Conservation (phyloP, 30 jellyfish, hydroid and myxozoan species). For the Aurelia aurita region DNA sequence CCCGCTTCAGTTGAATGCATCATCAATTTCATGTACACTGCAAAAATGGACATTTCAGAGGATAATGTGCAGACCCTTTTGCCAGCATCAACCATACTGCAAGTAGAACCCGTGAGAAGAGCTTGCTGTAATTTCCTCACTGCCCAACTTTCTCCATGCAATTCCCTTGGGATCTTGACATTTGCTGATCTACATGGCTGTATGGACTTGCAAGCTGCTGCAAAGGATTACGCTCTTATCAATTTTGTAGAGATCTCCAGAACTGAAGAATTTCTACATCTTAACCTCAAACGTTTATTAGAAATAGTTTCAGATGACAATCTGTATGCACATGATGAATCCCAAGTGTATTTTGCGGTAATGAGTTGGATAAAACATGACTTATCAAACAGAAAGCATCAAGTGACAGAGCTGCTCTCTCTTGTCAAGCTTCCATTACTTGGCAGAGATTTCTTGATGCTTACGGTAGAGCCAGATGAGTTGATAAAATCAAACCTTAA, state of each 20-base stretch:
- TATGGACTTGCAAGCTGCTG: constrained; percentile 23
- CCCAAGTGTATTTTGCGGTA: constrained; percentile 74
- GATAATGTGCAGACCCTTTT: constrained; percentile 83
- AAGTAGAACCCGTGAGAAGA: constrained; percentile 73
- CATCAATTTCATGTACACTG: constrained; percentile 80
- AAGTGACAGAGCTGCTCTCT: constrained; percentile 62
- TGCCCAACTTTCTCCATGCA: constrained; percentile 79
- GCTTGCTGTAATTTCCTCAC: constrained; percentile 84
- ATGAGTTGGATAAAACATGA: constrained; percentile 82
- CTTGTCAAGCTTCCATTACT: constrained; percentile 75
- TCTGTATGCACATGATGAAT: constrained; percentile 69
- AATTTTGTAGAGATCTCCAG: constrained; percentile 71
- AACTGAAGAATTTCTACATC: constrained; percentile 79
- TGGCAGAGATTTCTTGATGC: constrained; percentile 87
- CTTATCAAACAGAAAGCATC: constrained; percentile 44
- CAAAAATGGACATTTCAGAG: constrained; percentile 71
- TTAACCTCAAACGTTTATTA: constrained; percentile 38
- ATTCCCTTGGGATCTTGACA: constrained; percentile 81
- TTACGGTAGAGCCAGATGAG: constrained; percentile 90
- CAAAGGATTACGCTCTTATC: constrained; percentile 58
- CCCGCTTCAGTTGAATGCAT: constrained; percentile 69
- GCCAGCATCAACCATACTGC: constrained; percentile 80
- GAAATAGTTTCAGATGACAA: constrained; percentile 73
- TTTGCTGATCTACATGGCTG: constrained; percentile 93
- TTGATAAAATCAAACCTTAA: constrained; percentile 44